Conservation (phyloP, 2,113 vertebrate genomes). For the Amblyopsis rosae region DNA sequence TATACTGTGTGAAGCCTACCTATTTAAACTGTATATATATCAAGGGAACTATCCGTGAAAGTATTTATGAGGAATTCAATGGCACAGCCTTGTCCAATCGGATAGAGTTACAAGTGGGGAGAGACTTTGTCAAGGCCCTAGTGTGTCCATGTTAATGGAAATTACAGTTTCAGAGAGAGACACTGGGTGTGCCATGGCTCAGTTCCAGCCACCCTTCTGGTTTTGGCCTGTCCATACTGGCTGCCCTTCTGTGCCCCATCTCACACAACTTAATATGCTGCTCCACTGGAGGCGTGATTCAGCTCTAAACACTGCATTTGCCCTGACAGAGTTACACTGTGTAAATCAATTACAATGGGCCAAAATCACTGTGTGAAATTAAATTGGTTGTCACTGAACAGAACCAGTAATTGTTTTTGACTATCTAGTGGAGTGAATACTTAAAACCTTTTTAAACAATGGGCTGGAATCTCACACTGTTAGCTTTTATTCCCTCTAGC, state of each 20-base stretch:
- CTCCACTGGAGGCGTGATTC: slow-evolving; percentile 7
- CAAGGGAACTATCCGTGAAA: slow-evolving; percentile 1
- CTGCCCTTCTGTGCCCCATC: slow-evolving; percentile 53
- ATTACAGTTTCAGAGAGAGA: slow-evolving; percentile 71
- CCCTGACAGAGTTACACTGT: slow-evolving; percentile 55
- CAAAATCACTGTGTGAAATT: slow-evolving; percentile 47
- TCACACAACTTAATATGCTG: slow-evolving; percentile 54
- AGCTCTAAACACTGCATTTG: slow-evolving; percentile 48
- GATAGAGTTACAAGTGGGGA: slow-evolving; percentile 57
- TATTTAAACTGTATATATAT: not conserved
- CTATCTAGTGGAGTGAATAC: slow-evolving; percentile 40
- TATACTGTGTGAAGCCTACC: not conserved
- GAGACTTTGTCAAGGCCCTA: slow-evolving; percentile 63
- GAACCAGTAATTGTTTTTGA: slow-evolving; percentile 53
- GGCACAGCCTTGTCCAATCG: slow-evolving; percentile 55
- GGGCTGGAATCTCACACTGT: slow-evolving; percentile 23
- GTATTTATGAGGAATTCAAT: slow-evolving; percentile 62
- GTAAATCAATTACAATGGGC: slow-evolving; percentile 58
- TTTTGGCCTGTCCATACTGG: slow-evolving; percentile 58
- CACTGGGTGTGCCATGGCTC: slow-evolving; percentile 67
- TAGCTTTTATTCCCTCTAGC: slow-evolving; percentile 39
- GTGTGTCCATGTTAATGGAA: slow-evolving; percentile 66
- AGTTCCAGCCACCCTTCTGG: slow-evolving; percentile 62
- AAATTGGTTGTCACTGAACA: slow-evolving; percentile 41
- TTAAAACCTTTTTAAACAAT: slow-evolving; percentile 34